These are phyloP conservation scores for Lycia hirtaria DNA, from an alignment of 2,888 invertebrate genomes.

Conservation along the genomic window DNA sequence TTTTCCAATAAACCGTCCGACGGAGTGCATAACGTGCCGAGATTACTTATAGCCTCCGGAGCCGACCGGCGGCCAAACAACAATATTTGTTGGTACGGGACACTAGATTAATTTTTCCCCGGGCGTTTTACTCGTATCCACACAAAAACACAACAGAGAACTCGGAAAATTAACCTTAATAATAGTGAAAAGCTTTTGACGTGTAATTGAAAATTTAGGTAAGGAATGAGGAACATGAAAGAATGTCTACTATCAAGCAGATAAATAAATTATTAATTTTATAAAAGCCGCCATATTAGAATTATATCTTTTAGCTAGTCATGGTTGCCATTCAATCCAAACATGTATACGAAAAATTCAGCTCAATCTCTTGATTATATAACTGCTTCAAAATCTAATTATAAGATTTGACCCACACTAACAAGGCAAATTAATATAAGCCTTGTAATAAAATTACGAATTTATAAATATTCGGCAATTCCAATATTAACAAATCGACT, in stretches of 20 bases:
- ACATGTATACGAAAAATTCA: too few species aligned
- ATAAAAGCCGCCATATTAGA: too few species aligned
- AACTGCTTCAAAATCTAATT: too few species aligned
- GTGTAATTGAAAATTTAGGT: too few species aligned
- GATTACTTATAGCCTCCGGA: conserved; percentile 78
- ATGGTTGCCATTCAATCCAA: too few species aligned
- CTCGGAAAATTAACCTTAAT: conserved; percentile 34
- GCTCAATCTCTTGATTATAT: too few species aligned
- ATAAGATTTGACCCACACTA: too few species aligned
- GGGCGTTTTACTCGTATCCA: conserved; percentile 68
- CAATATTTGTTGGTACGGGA: conserved; percentile 77
- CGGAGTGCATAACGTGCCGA: conserved; percentile 77
- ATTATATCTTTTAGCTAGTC: too few species aligned
- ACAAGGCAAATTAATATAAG: too few species aligned
- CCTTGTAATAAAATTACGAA: too few species aligned
- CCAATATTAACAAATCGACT: background rate
- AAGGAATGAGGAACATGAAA: background rate
- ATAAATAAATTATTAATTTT: too few species aligned
- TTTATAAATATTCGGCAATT: background rate
- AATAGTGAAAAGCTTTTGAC: background rate
- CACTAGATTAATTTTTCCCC: conserved; percentile 80
- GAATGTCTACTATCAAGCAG: too few species aligned
- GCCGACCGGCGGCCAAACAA: conserved; percentile 68
- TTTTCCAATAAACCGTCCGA: conserved; percentile 76
- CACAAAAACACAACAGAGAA: conserved; percentile 50